These are phyloP conservation scores for Triplophysa rosa DNA, from an alignment of 2,113 vertebrate species.

Conservation along the genomic window DNA sequence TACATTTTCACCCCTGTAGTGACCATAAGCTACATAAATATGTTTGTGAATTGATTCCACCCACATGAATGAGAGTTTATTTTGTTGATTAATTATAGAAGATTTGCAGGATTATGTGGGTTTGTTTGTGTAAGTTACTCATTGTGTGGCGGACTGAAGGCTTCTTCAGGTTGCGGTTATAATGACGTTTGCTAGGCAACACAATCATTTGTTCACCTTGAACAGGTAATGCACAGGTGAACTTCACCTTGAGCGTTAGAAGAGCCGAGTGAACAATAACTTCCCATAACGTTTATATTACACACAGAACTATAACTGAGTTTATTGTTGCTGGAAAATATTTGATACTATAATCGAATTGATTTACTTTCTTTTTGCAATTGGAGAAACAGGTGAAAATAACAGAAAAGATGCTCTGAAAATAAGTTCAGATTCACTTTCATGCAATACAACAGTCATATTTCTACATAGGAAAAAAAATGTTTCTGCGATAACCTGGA, in stretches of 20 bases:
- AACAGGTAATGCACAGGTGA: slow-evolving; percentile 3
- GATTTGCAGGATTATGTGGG: not conserved
- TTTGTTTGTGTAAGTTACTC: not conserved
- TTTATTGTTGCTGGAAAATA: not conserved
- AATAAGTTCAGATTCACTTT: no score
- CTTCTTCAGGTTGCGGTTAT: slow-evolving; percentile 27
- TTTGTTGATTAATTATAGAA: not conserved
- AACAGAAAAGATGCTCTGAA: no score
- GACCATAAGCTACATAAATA: no score
- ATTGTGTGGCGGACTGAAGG: not conserved
- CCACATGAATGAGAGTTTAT: no score
- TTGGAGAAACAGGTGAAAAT: no score
- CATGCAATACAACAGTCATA: no score
- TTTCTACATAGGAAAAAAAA: no score
- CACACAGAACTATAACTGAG: not conserved
- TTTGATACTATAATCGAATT: no score
- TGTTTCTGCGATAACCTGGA: no score
- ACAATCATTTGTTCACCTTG: slow-evolving; percentile 18
- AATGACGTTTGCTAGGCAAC: slow-evolving; percentile 54
- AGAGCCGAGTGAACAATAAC: not conserved
- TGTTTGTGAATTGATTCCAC: no score
- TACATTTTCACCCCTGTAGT: no score
- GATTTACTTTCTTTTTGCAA: no score
- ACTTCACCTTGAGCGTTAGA: slow-evolving; percentile 3
- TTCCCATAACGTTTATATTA: not conserved